Conservation (phyloP, 2,888 invertebrate species). For the Ennomos erosarius region DNA sequence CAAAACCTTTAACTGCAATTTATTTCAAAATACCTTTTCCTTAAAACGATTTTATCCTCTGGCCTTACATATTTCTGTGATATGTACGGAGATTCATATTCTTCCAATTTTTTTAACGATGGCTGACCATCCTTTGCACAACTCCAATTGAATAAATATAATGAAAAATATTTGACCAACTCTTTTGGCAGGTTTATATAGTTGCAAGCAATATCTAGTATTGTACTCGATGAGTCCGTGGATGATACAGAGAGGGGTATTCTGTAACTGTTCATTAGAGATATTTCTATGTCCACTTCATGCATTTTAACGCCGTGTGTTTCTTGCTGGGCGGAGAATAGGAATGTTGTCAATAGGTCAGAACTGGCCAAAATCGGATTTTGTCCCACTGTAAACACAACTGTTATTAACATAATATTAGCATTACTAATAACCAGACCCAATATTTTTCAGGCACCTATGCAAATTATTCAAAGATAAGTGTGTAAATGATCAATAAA, state of each 20-base stretch:
- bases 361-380: slow-evolving; percentile 92
- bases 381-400: slow-evolving; percentile 90
- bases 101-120: slow-evolving; percentile 95
- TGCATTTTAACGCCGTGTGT: slow-evolving; percentile 88
- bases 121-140: slow-evolving; percentile 88
- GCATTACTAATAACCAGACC: no score
- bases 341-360: slow-evolving; percentile 93
- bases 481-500: no score
- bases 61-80: slow-evolving; percentile 92
- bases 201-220: slow-evolving; percentile 93
- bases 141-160: slow-evolving; percentile 93
- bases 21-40: slow-evolving; percentile 88
- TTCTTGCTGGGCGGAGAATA: slow-evolving; percentile 96
- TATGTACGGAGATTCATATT: slow-evolving; percentile 98
- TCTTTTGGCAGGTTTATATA: slow-evolving; percentile 92
- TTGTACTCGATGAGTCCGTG: slow-evolving; percentile 92
- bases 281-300: slow-evolving; percentile 92
- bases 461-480: not conserved
- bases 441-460: not conserved
- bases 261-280: slow-evolving; percentile 94
- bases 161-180: slow-evolving; percentile 94
- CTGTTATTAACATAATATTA: slow-evolving; percentile 28
- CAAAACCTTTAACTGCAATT: not conserved
- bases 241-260: slow-evolving; percentile 92
- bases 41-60: slow-evolving; percentile 92